Base-by-base conservation (phyloP, 2,888 invertebrate species). In the Drosophila fungiperda region DNA sequence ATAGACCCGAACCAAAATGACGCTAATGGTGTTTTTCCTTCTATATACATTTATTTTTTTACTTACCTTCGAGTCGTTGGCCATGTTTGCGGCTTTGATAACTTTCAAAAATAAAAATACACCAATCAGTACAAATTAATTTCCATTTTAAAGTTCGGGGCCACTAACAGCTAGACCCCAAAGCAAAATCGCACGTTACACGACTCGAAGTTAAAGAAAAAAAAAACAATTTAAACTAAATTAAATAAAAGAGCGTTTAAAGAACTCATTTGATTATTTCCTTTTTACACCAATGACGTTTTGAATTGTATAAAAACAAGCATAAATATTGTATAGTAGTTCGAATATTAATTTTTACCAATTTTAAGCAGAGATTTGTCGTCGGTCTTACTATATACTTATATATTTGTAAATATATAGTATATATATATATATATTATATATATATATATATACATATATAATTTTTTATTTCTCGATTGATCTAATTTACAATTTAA, bases 401-500 rank as follows among this genome's bases (percentile, higher is more conserved):
- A 60, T 66, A 50, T 26, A 38, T 38, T 64, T 71, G 62, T 72
- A 62, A 70, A 61, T 65, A 32, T n/a, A 69, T 71, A 68, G 29
- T 65, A 73, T 72, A 65, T 70, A 67, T 73, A 63, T 65, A 23
- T 17, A 66, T 71, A 68, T 74, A 77, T 71, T 70, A 73, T 73
- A 38, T 64, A 73, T 72, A 65, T 73, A 67, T 72, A 63, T 65
- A 26, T n/a, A n/a, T n/a, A 23, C 12, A 69, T 69, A 70, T 73
- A 75, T 71, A 72, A 69, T 73, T 72, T 73, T 77, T 75, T 73
- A 72, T 80, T 82, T 82, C 82, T 73, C 68, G 72, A 87, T 80
- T 89, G 87, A 88, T 87, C 89, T 90, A 90, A 78, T 88, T 86
- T 81, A 82, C 77, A 84, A 86, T 89, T 89, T 83, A 89, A 87